These are phyloP conservation scores for Dusona sp. DNA, from an alignment of 2,888 invertebrate species.

Conservation along the genomic window DNA sequence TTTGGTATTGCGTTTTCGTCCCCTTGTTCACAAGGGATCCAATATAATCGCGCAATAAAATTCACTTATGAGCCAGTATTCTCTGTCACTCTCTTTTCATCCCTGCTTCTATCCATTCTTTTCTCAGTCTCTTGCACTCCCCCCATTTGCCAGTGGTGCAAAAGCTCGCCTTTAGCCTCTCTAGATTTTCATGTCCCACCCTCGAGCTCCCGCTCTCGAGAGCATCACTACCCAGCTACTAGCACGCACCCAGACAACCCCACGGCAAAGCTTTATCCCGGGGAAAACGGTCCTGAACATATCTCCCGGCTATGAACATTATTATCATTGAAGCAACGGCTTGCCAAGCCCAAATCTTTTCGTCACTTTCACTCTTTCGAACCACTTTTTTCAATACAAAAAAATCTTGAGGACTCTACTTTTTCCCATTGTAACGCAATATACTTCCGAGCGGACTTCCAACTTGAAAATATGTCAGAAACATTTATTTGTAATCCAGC, in stretches of 20 bases:
- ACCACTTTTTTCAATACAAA: conserved; percentile 5
- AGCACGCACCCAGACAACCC: conserved; percentile 47
- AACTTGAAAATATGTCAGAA: conserved; percentile 24
- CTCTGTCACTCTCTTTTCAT: conserved; percentile 40
- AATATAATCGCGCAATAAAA: conserved; percentile 83
- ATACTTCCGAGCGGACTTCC: background rate
- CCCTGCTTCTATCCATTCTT: conserved; percentile 44
- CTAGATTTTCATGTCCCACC: conserved; percentile 46
- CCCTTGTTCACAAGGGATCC: conserved; percentile 76
- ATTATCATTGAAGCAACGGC: conserved; percentile 45
- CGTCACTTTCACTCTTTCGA: conserved; percentile 9
- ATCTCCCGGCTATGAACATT: conserved; percentile 57
- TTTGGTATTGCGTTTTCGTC: conserved; percentile 56
- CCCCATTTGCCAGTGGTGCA: conserved; percentile 33
- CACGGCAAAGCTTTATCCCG: conserved; percentile 48
- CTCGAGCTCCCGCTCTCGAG: conserved; percentile 51
- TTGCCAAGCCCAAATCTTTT: conserved; percentile 22
- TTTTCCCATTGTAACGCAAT: conserved; percentile 10
- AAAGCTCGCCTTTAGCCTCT: conserved; percentile 37
- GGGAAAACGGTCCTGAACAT: conserved; percentile 30
- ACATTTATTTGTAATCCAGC: background rate
- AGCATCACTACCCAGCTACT: conserved; percentile 51
- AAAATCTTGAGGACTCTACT: conserved; percentile 28
- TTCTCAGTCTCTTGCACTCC: conserved; percentile 21
- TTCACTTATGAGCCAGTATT: conserved; percentile 78